Percentiles rank a stretch among this genome's conserved stretches.
Conservation (phyloP, 2,797 vertebrate genomes). For the Brotula barbata region DNA sequence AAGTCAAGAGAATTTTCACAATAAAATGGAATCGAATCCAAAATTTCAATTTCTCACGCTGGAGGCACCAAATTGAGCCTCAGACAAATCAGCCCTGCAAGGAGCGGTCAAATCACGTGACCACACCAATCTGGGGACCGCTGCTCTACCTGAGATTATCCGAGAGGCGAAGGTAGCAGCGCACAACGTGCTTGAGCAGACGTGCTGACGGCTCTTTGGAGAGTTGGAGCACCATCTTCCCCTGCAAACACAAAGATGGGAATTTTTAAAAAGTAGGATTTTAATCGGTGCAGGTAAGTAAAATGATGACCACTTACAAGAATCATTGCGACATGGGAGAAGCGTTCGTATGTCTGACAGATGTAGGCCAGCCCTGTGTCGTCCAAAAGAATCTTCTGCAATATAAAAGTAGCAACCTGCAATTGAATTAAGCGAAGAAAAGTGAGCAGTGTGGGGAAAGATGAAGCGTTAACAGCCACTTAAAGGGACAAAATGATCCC, state of each 20-base stretch:
- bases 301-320: constrained; percentile 80
- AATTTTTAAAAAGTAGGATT: too few species aligned
- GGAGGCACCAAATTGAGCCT: too few species aligned
- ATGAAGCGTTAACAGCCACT: too few species aligned
- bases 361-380: constrained; percentile 98
- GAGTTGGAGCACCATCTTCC: constrained; percentile 98
- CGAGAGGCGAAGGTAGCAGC: constrained; percentile 96
- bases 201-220: constrained; percentile 97
- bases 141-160: constrained; percentile 92
- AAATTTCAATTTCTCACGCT: too few species aligned
- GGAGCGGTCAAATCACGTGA: neutral
- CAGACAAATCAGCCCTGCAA: too few species aligned
- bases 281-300: too few species aligned
- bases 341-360: constrained; percentile 97
- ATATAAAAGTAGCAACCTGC: constrained; percentile 97
- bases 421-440: neutral
- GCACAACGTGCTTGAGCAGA: constrained; percentile 94
- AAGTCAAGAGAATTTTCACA: too few species aligned
- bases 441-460: neutral
- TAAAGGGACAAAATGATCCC: too few species aligned
- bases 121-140: neutral
- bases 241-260: constrained; percentile 72
- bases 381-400: constrained; percentile 97
- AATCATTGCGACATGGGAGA: constrained; percentile 99
- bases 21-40: too few species aligned